phyloP scores from a whole-genome alignment of 1,140 invertebrate species.

The Drosophila watanabei region DNA sequence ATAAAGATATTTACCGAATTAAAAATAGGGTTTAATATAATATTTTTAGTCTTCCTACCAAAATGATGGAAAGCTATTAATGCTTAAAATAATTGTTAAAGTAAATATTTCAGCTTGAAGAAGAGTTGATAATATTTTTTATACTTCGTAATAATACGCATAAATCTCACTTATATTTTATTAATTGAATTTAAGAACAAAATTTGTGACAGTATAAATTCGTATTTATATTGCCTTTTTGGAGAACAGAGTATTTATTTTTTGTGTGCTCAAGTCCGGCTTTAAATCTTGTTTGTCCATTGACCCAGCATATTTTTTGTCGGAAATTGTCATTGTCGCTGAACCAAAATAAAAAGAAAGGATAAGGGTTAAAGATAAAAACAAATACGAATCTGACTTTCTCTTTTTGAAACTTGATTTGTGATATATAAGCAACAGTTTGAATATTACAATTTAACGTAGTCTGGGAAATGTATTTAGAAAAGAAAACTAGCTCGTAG shows the following conservation, averaged over 20 bases:
- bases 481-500: background rate
- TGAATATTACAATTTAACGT: background rate
- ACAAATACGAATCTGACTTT: background rate
- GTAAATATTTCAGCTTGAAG: fast-evolving
- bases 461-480: background rate
- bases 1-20: background rate
- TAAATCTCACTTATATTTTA: background rate
- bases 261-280: background rate
- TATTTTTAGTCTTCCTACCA: background rate
- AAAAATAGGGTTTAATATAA: background rate
- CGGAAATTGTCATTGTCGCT: conserved; percentile 1
- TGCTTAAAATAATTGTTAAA: background rate
- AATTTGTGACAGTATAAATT: background rate
- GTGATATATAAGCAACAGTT: fast-evolving
- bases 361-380: background rate
- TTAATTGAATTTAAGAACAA: background rate
- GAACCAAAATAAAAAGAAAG: background rate
- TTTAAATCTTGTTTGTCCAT: conserved; percentile 1
- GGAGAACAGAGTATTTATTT: background rate
- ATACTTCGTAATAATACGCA: too few relatives aligned
- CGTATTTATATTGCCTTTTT: too few relatives aligned
- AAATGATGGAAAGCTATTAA: background rate
- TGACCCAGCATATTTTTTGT: conserved; percentile 4
- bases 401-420: background rate
- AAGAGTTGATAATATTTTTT: background rate